A percentile compares a stretch with the other conserved stretches of the same genome.
Conservation (phyloP, 2,888 invertebrate species). For the Synergus laeviventris region DNA sequence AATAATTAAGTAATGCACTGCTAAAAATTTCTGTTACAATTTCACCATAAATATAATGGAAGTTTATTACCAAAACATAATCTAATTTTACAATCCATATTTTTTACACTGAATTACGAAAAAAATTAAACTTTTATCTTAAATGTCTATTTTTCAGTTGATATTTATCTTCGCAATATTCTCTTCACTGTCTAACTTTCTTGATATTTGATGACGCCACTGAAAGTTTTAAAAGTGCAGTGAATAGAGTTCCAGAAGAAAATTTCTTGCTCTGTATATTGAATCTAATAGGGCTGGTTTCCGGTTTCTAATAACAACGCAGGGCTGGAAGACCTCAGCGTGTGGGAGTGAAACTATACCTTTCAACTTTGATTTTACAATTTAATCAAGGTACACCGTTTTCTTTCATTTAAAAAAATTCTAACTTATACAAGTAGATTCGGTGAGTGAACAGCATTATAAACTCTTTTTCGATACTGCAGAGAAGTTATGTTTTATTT, state of each 20-base stretch:
- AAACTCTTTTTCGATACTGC: conserved; percentile 46
- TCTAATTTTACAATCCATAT: no score
- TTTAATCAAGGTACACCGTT: conserved; percentile 28
- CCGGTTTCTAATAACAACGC: neutral
- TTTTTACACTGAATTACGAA: no score
- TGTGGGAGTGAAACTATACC: conserved; percentile 9
- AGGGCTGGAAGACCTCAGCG: neutral
- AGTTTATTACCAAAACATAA: no score
- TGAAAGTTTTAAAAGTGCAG: neutral
- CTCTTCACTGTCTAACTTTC: neutral
- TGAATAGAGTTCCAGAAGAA: conserved; percentile 7
- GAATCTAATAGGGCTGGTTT: conserved; percentile 7
- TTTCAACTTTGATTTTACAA: conserved; percentile 23
- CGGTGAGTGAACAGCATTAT: conserved; percentile 62
- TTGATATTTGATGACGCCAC: neutral
- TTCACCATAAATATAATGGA: no score
- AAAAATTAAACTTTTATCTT: no score
- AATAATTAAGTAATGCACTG: no score
- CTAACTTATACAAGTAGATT: conserved; percentile 58
- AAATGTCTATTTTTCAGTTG: no score
- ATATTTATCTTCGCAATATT: no score
- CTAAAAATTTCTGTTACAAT: no score
- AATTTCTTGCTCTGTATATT: conserved; percentile 12
- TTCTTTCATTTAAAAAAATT: conserved; percentile 52
- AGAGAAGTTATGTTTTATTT: neutral